Percentiles rank a stretch among this genome's conserved stretches.
These are phyloP conservation scores for Formicarius rufipectus DNA, from an alignment of 2,113 vertebrate species.

Conservation along the genomic window DNA sequence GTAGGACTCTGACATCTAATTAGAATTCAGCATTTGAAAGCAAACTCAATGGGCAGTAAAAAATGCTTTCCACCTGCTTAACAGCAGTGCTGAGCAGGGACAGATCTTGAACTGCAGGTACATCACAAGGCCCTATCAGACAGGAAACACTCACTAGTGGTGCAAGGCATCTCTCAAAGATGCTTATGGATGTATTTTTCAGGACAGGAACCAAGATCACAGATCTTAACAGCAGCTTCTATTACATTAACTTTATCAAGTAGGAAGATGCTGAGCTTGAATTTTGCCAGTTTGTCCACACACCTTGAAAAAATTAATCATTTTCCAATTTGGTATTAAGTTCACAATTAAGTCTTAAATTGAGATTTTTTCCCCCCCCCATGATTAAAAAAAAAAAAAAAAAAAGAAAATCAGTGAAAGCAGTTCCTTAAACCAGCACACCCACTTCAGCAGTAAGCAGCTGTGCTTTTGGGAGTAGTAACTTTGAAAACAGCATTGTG, in stretches of 20 bases:
- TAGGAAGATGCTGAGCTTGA: not conserved
- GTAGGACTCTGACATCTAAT: not conserved
- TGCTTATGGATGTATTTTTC: not conserved
- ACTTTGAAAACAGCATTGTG: not conserved
- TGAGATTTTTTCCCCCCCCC: not conserved
- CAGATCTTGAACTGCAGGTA: not conserved
- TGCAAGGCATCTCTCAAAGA: not conserved
- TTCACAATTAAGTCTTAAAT: not conserved
- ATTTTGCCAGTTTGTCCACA: not conserved
- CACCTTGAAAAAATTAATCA: not conserved
- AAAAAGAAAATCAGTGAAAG: not conserved
- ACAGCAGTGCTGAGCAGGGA: not conserved
- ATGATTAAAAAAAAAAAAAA: not conserved
- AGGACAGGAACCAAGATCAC: not conserved
- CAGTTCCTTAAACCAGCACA: not conserved
- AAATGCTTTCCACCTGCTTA: not conserved
- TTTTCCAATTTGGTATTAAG: not conserved
- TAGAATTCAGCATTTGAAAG: not conserved
- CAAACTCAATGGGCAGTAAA: not conserved
- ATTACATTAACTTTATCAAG: not conserved
- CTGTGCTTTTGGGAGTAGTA: not conserved
- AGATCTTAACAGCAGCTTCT: not conserved
- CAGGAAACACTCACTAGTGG: not conserved
- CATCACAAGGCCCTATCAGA: not conserved
- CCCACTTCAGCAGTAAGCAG: not conserved